A percentile compares a stretch with the other conserved stretches of the same genome.
Evolutionary conservation across 2,797 vertebrate species (phyloP).

Genomic region (Galago senegalensis): DNA sequence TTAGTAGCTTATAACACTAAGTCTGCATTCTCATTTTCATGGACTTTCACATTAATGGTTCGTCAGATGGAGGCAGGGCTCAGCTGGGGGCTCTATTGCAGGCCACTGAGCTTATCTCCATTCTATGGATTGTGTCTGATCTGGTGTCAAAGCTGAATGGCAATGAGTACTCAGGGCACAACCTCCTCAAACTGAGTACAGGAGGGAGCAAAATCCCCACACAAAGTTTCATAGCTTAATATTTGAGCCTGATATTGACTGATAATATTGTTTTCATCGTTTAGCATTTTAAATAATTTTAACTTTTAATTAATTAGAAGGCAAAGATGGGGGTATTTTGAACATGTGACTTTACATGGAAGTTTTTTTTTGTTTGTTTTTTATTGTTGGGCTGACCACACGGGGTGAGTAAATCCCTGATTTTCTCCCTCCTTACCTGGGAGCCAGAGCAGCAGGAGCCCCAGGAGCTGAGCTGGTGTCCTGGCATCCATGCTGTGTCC

Average conservation of each 20-base stretch:
- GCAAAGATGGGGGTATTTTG: too few relatives aligned
- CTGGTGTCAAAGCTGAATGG: not conserved
- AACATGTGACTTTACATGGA: too few relatives aligned
- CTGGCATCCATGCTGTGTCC: not conserved
- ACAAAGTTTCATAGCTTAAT: not conserved
- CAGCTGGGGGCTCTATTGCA: not conserved
- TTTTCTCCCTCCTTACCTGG: too few relatives aligned
- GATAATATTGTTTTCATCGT: not conserved
- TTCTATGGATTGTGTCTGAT: not conserved
- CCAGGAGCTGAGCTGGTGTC: rapidly evolving
- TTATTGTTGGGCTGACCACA: too few relatives aligned
- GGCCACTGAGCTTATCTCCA: not conserved
- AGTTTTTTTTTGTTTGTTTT: too few relatives aligned
- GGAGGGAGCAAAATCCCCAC: not conserved
- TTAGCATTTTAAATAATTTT: not conserved
- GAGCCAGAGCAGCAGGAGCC: too few relatives aligned
- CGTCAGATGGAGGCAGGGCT: too few relatives aligned
- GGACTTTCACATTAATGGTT: too few relatives aligned
- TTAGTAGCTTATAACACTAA: too few relatives aligned
- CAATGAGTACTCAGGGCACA: not conserved
- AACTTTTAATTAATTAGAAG: too few relatives aligned
- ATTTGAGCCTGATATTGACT: not conserved
- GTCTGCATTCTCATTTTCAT: too few relatives aligned
- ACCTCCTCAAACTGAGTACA: not conserved
- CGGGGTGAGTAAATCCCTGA: too few relatives aligned